These are phyloP conservation scores for Oreochromis grahami DNA, from an alignment of 2,797 vertebrate genomes.

Conservation along the genomic window DNA sequence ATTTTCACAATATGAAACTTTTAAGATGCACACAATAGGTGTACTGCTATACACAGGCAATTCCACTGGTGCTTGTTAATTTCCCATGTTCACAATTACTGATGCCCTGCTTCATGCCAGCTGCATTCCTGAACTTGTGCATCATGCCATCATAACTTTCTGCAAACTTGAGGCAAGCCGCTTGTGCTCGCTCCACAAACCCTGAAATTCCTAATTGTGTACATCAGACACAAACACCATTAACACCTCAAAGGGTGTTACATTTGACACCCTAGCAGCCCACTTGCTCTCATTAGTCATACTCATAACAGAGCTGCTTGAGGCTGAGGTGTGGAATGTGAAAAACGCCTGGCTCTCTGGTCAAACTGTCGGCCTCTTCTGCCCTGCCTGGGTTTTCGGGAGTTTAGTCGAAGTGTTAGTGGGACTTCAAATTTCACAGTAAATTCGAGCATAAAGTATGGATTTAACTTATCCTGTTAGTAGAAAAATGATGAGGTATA, in stretches of 20 bases:
- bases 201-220: conserved; percentile 28
- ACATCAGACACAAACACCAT: conserved; percentile 25
- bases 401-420: neutral
- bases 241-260: conserved; percentile 37
- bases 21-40: neutral
- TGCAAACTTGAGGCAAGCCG: neutral
- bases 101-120: neutral
- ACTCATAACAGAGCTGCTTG: conserved; percentile 37
- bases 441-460: neutral
- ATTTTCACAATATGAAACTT: neutral
- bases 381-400: neutral
- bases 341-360: conserved; percentile 35
- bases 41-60: neutral
- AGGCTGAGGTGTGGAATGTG: conserved; percentile 52
- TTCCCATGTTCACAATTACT: neutral
- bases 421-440: neutral
- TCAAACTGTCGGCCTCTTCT: conserved; percentile 11
- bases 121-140: neutral
- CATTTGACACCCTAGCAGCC: conserved; percentile 36
- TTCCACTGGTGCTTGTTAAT: neutral
- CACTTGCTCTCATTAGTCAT: conserved; percentile 48
- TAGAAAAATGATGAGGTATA: neutral
- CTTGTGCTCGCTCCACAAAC: neutral
- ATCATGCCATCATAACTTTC: conserved; percentile 19
- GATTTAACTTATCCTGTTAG: neutral